Conservation (phyloP, 2,113 vertebrate species). For the Pterocles burchelli region DNA sequence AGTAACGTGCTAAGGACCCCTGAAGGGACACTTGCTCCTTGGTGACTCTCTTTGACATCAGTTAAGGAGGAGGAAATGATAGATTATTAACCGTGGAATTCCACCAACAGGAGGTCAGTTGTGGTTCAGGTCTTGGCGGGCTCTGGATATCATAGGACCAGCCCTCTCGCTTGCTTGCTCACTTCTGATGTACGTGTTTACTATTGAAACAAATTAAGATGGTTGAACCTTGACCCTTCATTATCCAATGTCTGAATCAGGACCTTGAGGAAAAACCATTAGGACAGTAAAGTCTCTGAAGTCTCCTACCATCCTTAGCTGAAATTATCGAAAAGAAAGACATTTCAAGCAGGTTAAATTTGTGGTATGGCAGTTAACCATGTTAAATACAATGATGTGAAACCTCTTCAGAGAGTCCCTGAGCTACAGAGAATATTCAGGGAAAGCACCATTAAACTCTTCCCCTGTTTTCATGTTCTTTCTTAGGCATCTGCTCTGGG, state of each 20-base stretch:
- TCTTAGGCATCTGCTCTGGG: neutral
- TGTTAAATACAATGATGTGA: neutral
- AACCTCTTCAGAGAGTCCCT: neutral
- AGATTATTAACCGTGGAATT: neutral
- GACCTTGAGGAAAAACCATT: neutral
- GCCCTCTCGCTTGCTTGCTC: neutral
- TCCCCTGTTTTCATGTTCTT: neutral
- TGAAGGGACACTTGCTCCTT: conserved; percentile 19
- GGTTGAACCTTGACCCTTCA: neutral
- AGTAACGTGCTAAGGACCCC: neutral
- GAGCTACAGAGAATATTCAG: neutral
- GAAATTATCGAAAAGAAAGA: neutral
- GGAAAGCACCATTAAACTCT: neutral
- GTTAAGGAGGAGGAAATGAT: neutral
- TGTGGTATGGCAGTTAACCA: neutral
- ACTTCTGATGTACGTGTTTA: neutral
- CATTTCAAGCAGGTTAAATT: neutral
- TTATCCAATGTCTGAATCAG: neutral
- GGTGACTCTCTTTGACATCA: neutral
- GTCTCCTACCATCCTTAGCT: neutral
- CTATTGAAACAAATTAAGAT: neutral
- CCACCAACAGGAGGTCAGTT: neutral
- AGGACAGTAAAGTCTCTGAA: neutral
- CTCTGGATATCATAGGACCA: neutral
- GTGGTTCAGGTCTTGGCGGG: neutral